Evolutionary conservation across 2,113 vertebrate genomes (phyloP), one percentile per base, ranked within the genome.

Genomic region (Nibea albiflora): DNA sequence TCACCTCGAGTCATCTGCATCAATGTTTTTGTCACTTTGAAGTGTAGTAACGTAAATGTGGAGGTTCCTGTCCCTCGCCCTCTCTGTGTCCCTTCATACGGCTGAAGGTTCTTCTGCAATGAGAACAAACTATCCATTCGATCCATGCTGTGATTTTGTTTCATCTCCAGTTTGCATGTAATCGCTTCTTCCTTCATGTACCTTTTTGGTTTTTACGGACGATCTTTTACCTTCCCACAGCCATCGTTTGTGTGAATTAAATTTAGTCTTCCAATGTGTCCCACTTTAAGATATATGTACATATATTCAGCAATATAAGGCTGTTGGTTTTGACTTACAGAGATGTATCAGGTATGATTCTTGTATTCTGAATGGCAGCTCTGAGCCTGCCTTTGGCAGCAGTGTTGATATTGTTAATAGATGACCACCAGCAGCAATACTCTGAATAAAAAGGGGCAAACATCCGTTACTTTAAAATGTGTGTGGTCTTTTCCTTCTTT

Each of bases 171-270:
- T 22, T 46, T 74, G 77, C 73, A 84, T 57, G 58, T 53, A 91
- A 69, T 92, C 92, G 93, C 95, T 94, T 95, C 94, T 22, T 91
- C 93, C 93, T 94, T 47, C 6, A 20, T 19, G 9, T 39, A 16
- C 14, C 4, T 95, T 31, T 31, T 31, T 94, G 90, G 88, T 95
- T 96, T 95, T 95, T 94, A 78, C 47, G 53, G n/a, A 79, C 20
- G 24, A 58, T 50, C 4, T 42, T 31, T 94, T 76, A 20, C 19
- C 72, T 67, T 74, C 68, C 46, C 17, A 26, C 15, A 56, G 49
- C 71, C 50, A 44, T 60, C 22, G 35, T 79, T 83, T 68, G 28
- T 72, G 54, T 70, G 50, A 72, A 44, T 62, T 19, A 67, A 65
- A 73, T 49, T 49, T 54, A 73, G 80, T 87, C 80, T 85, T 91